phyloP scores from a whole-genome alignment of 2,113 vertebrate genomes.

The Anguilla japonica region DNA sequence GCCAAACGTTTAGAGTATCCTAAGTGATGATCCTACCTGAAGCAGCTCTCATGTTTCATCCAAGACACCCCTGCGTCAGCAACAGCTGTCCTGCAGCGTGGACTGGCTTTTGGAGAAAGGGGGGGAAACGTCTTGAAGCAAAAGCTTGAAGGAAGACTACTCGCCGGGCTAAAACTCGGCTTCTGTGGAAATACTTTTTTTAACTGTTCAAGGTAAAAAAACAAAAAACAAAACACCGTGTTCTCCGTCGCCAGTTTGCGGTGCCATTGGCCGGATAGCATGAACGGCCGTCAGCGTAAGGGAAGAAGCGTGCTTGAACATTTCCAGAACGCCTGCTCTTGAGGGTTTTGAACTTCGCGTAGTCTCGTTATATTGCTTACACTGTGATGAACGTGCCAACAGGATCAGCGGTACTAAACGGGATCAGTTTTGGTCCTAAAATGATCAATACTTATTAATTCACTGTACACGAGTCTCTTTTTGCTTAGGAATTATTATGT shows the following conservation, averaged over 20 bases:
- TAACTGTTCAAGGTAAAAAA: slow-evolving; percentile 49
- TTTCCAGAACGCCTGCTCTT: slow-evolving; percentile 22
- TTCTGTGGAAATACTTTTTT: slow-evolving; percentile 51
- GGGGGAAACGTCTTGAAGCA: slow-evolving; percentile 47
- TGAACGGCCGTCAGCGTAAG: background rate
- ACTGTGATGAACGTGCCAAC: slow-evolving; percentile 7
- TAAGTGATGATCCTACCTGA: slow-evolving; percentile 73
- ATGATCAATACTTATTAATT: background rate
- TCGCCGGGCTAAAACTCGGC: slow-evolving; percentile 52
- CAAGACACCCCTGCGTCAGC: slow-evolving; percentile 77
- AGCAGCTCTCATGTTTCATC: slow-evolving; percentile 81
- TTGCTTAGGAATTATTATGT: background rate
- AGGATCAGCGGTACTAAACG: background rate
- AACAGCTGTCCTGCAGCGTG: slow-evolving; percentile 73
- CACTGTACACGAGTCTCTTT: background rate
- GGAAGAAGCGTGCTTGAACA: background rate
- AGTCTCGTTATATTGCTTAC: slow-evolving; percentile 28
- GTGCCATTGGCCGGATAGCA: background rate
- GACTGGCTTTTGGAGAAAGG: slow-evolving; percentile 46
- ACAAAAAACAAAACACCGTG: background rate
- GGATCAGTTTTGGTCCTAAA: background rate
- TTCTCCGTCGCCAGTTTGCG: slow-evolving; percentile 9
- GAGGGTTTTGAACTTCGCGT: slow-evolving; percentile 32
- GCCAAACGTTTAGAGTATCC: slow-evolving; percentile 35
- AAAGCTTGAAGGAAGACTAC: slow-evolving; percentile 54